A percentile compares a stretch with the other conserved stretches of the same genome.
Evolutionary conservation across 2,113 vertebrate species (phyloP).

Genomic region (Podilymbus podiceps): DNA sequence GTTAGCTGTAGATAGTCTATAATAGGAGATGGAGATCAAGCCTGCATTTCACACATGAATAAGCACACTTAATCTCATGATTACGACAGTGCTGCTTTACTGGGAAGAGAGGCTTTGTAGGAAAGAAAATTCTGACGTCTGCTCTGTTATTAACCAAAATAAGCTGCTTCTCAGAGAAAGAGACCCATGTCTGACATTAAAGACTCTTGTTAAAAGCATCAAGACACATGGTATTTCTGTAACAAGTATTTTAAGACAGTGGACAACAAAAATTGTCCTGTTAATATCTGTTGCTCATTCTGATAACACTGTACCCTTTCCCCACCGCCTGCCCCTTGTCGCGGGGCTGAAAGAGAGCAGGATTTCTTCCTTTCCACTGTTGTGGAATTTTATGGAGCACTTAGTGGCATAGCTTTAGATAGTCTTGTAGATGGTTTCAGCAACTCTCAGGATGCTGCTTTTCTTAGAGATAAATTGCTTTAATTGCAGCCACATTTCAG

Average conservation of each 20-base stretch:
- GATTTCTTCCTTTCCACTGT: background rate
- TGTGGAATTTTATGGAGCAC: background rate
- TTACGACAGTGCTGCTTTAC: conserved; percentile 71
- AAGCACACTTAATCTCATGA: conserved; percentile 77
- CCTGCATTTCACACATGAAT: conserved; percentile 81
- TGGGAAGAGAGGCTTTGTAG: background rate
- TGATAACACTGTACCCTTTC: background rate
- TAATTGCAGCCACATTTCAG: background rate
- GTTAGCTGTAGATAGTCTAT: conserved; percentile 63
- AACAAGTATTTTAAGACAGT: background rate
- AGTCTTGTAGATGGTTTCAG: background rate
- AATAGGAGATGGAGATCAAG: conserved; percentile 75
- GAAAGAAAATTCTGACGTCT: background rate
- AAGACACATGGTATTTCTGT: background rate
- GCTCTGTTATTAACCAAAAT: conserved; percentile 47
- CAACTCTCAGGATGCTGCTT: background rate
- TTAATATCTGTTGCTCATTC: background rate
- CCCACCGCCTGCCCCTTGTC: too few relatives aligned
- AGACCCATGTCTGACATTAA: conserved; percentile 6
- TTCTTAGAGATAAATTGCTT: background rate
- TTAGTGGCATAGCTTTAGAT: background rate
- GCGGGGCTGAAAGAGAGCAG: background rate
- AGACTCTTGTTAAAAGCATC: background rate
- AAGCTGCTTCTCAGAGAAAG: conserved; percentile 24
- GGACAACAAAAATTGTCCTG: background rate